phyloP scores from a whole-genome alignment of 2,113 vertebrate genomes.

The Puma concolor region DNA sequence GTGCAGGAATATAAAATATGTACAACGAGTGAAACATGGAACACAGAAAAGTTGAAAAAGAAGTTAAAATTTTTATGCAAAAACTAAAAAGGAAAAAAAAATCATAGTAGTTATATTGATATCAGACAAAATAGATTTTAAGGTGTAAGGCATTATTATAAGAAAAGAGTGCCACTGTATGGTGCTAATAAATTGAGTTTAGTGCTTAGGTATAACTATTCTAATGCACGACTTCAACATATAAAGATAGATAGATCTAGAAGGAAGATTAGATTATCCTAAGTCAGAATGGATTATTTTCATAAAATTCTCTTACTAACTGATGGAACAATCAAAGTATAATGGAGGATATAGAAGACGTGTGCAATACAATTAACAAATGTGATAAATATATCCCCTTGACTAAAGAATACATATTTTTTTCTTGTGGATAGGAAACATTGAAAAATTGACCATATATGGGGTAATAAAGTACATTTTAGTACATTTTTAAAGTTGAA shows the following conservation, averaged over 20 bases:
- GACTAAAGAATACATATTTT: neutral
- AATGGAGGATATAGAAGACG: neutral
- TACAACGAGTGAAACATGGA: neutral
- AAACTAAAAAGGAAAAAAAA: neutral
- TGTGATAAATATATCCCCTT: neutral
- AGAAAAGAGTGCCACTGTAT: neutral
- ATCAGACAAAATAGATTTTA: neutral
- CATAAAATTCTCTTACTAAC: neutral
- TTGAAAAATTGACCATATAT: neutral
- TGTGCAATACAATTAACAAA: neutral
- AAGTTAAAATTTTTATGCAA: neutral
- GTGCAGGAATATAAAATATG: neutral
- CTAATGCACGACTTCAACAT: neutral
- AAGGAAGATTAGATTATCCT: neutral
- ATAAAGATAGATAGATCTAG: neutral
- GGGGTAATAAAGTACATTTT: neutral
- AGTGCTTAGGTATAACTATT: neutral
- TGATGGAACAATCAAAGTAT: neutral
- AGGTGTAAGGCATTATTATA: neutral
- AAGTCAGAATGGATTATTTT: neutral
- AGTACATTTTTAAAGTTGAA: neutral
- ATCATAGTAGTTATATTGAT: neutral
- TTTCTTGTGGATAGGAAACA: neutral
- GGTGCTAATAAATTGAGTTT: neutral
- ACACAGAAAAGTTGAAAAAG: neutral